A percentile compares a stretch with the other conserved stretches of the same genome.
Conservation (phyloP, 2,888 invertebrate genomes). For the Lycocerus yunnanus region DNA sequence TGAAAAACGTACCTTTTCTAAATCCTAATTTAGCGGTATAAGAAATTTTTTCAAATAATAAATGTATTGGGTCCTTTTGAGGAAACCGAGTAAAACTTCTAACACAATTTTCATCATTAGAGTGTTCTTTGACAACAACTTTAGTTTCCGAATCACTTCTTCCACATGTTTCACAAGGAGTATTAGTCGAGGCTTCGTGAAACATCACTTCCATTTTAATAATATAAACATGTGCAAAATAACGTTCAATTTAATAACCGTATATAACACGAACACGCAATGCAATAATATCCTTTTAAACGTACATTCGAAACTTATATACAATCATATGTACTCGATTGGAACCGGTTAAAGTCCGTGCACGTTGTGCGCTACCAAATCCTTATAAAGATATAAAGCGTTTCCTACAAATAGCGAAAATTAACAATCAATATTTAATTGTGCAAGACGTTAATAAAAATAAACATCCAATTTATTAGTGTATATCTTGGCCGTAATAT, state of each 20-base stretch:
- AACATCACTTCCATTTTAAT: conserved; percentile 42
- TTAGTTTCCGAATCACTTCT: conserved; percentile 8
- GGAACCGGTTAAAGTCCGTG: conserved; percentile 46
- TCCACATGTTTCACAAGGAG: conserved; percentile 9
- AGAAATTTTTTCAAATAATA: conserved; percentile 74
- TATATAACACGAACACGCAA: conserved; percentile 10
- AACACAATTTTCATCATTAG: conserved; percentile 12
- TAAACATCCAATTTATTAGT: not conserved
- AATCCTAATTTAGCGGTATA: conserved; percentile 75
- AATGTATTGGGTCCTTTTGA: conserved; percentile 59
- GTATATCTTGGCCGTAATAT: too few species aligned
- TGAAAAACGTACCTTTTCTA: conserved; percentile 65
- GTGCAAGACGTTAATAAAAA: not conserved
- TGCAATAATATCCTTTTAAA: conserved; percentile 17
- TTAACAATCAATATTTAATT: not conserved
- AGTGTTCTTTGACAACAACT: conserved; percentile 3
- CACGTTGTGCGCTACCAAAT: not conserved
- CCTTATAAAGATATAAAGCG: not conserved
- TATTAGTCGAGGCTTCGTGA: conserved; percentile 38
- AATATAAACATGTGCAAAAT: conserved; percentile 21
- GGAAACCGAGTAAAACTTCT: conserved; percentile 42
- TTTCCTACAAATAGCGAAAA: not conserved
- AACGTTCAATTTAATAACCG: conserved; percentile 29
- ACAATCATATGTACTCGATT: conserved; percentile 40
- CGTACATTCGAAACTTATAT: conserved; percentile 42